phyloP scores from a whole-genome alignment of 2,888 invertebrate genomes.

The Erynnis tages region DNA sequence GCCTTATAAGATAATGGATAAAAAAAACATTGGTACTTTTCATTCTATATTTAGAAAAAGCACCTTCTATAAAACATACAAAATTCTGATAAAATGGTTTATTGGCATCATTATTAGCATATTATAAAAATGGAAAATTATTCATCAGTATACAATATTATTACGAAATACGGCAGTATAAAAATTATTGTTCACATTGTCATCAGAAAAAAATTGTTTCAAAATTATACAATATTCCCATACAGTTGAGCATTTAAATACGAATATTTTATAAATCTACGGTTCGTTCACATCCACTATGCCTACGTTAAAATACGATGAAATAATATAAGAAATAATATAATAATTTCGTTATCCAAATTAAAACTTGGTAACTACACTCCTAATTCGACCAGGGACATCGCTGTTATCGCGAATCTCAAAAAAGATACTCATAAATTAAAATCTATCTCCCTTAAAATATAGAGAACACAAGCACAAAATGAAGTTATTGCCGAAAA shows the following conservation, averaged over 20 bases:
- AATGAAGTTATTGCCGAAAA: conserved; percentile 26
- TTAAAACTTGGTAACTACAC: conserved; percentile 59
- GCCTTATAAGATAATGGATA: conserved; percentile 28
- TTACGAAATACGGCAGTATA: conserved; percentile 58
- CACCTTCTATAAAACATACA: conserved; percentile 80
- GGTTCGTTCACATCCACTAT: conserved; percentile 26
- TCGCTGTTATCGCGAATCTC: conserved; percentile 46
- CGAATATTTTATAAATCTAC: conserved; percentile 48
- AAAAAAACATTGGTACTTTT: conserved; percentile 37
- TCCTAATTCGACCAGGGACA: conserved; percentile 52
- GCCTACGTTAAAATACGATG: conserved; percentile 27
- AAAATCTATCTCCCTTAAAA: conserved; percentile 39
- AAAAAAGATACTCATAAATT: conserved; percentile 43
- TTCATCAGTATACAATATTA: conserved; percentile 40
- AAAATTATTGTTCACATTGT: conserved; percentile 56
- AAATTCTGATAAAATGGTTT: conserved; percentile 66
- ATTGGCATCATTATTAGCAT: conserved; percentile 65
- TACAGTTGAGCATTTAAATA: conserved; percentile 66
- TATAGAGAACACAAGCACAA: conserved; percentile 54
- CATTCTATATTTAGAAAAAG: conserved; percentile 75
- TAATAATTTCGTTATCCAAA: conserved; percentile 39
- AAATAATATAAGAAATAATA: conserved; percentile 25
- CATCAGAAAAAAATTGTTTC: conserved; percentile 35
- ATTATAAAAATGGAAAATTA: conserved; percentile 70
- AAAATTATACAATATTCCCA: conserved; percentile 39